These are phyloP conservation scores for Pogonus chalceus DNA, from an alignment of 1,140 invertebrate species.

Conservation along the genomic window DNA sequence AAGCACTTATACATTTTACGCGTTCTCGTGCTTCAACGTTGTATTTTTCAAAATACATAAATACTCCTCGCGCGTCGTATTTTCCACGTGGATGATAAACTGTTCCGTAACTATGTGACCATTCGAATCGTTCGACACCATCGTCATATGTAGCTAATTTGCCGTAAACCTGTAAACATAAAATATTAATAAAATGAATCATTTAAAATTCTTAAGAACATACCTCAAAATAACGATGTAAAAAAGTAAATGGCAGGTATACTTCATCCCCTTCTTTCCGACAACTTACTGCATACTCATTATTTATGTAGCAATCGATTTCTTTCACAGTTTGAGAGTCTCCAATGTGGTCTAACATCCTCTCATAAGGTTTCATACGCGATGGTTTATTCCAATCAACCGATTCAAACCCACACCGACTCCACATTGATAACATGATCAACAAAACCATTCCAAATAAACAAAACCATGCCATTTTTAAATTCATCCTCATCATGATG, in stretches of 20 bases:
- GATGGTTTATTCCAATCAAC: conserved; percentile 29
- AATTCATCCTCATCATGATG: conserved; percentile 45
- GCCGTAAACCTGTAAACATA: conserved; percentile 53
- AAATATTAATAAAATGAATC: conserved; percentile 8
- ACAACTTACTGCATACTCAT: conserved; percentile 75
- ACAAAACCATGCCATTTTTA: conserved; percentile 41
- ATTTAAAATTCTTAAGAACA: conserved; percentile 18
- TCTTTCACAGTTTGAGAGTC: conserved; percentile 50
- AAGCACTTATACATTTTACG: conserved; percentile 90
- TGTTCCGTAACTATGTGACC: conserved; percentile 90
- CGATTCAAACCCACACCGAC: conserved; percentile 35
- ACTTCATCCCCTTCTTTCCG: conserved; percentile 78
- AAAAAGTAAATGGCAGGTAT: conserved; percentile 85
- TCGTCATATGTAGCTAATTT: conserved; percentile 61
- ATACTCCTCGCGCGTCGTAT: conserved; percentile 80
- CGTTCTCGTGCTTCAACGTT: conserved; percentile 91
- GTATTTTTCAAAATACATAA: conserved; percentile 95
- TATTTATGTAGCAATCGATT: conserved; percentile 85
- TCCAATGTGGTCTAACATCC: conserved; percentile 14
- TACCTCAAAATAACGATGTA: conserved; percentile 92
- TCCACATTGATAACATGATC: conserved; percentile 44
- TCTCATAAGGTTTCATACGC: conserved; percentile 20
- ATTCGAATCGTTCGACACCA: conserved; percentile 72
- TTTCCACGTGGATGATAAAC: conserved; percentile 78
- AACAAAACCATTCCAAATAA: conserved; percentile 38